These are phyloP conservation scores for Ailurus styani DNA, from an alignment of 2,113 vertebrate genomes.

Conservation along the genomic window DNA sequence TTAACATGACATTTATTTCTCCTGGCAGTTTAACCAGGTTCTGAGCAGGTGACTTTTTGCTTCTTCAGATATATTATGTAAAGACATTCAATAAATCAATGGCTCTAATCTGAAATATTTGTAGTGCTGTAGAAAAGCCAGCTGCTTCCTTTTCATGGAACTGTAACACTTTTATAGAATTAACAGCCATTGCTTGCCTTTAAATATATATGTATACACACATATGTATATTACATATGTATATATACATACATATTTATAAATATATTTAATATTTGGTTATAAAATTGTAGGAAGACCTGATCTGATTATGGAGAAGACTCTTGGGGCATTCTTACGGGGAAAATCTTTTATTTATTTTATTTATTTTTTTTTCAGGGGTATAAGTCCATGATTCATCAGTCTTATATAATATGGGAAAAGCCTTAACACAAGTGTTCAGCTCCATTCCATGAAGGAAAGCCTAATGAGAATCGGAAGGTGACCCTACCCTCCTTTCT, in stretches of 20 bases:
- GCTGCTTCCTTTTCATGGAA: background rate
- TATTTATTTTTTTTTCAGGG: background rate
- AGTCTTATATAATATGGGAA: background rate
- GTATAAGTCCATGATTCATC: background rate
- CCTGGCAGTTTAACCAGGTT: background rate
- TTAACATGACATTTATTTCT: background rate
- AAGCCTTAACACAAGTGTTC: background rate
- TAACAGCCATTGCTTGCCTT: background rate
- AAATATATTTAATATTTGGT: background rate
- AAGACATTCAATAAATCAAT: background rate
- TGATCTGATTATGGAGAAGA: background rate
- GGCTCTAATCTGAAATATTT: conserved; percentile 15
- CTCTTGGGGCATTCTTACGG: background rate
- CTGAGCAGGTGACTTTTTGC: background rate
- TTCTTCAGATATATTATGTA: background rate
- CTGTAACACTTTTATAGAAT: background rate
- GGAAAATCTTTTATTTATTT: background rate
- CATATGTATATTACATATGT: no score
- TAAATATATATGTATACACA: background rate
- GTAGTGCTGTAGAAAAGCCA: background rate
- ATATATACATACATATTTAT: no score
- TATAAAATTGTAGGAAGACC: background rate
- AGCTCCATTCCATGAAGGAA: background rate
- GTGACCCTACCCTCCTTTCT: background rate
- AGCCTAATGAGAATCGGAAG: background rate